Conservation (phyloP, 2,888 invertebrate species). For the Pyrgus malvae region DNA sequence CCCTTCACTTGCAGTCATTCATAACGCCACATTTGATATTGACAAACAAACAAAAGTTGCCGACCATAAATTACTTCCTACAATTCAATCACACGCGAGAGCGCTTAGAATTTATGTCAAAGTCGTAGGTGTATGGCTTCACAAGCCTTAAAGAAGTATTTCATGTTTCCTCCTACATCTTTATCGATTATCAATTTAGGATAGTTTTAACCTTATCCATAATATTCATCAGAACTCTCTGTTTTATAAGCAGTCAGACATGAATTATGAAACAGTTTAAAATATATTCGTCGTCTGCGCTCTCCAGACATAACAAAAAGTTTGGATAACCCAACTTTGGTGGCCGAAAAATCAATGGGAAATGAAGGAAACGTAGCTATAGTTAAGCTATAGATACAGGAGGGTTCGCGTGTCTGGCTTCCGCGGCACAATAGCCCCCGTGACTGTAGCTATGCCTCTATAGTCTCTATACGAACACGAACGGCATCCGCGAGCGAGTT, state of each 20-base stretch:
- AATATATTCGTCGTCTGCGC: neutral
- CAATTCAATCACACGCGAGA: constrained; percentile 26
- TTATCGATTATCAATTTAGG: neutral
- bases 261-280: neutral
- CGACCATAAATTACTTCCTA: constrained; percentile 27
- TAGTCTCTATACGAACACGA: constrained; percentile 45
- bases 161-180: neutral
- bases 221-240: too few species aligned
- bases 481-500: constrained; percentile 47
- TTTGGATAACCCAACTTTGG: constrained; percentile 29
- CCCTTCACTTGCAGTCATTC: constrained; percentile 9
- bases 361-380: constrained; percentile 52
- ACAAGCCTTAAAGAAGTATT: neutral
- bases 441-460: constrained; percentile 61
- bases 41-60: constrained; percentile 31
- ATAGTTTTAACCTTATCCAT: too few species aligned
- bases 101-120: constrained; percentile 15
- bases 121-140: constrained; percentile 7
- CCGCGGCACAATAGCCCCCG: constrained; percentile 68
- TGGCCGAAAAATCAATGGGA: constrained; percentile 44
- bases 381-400: constrained; percentile 47
- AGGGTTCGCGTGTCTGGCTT: constrained; percentile 74
- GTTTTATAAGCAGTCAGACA: neutral
- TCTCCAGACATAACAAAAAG: constrained; percentile 21
- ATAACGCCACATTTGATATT: constrained; percentile 42